Conservation (phyloP, 1,140 invertebrate genomes). For the Brachionus paranguensis region DNA sequence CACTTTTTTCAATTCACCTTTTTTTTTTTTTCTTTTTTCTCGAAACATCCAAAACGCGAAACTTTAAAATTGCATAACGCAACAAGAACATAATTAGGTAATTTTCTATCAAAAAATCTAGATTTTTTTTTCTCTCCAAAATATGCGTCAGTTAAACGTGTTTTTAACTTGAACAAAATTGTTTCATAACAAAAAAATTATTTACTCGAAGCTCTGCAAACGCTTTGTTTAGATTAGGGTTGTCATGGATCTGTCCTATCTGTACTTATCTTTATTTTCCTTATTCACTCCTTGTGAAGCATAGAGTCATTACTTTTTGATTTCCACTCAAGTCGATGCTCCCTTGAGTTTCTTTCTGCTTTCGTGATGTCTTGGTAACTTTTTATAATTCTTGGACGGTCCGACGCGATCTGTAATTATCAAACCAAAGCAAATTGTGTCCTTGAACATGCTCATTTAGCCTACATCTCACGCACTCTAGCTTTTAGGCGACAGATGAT, state of each 20-base stretch:
- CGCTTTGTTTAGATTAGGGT: background rate
- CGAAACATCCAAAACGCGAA: background rate
- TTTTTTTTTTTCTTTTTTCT: background rate
- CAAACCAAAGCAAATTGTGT: background rate
- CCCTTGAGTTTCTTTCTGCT: no score
- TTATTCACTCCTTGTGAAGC: no score
- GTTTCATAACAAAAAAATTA: background rate
- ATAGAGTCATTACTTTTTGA: no score
- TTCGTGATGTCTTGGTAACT: no score
- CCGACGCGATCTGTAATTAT: no score
- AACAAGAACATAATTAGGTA: background rate
- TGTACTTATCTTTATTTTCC: no score
- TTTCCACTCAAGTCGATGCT: no score
- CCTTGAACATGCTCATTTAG: background rate
- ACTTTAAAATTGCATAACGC: background rate
- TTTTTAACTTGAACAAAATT: background rate
- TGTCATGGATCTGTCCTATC: background rate
- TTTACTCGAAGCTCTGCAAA: background rate
- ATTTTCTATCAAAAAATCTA: background rate
- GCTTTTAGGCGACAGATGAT: no score
- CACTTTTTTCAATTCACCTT: background rate
- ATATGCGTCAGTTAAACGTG: background rate
- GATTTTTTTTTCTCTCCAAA: background rate
- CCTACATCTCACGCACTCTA: background rate
- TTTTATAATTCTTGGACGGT: no score